Evolutionary conservation across 2,113 vertebrate species (phyloP).

Genomic region (Zosterops lateralis): DNA sequence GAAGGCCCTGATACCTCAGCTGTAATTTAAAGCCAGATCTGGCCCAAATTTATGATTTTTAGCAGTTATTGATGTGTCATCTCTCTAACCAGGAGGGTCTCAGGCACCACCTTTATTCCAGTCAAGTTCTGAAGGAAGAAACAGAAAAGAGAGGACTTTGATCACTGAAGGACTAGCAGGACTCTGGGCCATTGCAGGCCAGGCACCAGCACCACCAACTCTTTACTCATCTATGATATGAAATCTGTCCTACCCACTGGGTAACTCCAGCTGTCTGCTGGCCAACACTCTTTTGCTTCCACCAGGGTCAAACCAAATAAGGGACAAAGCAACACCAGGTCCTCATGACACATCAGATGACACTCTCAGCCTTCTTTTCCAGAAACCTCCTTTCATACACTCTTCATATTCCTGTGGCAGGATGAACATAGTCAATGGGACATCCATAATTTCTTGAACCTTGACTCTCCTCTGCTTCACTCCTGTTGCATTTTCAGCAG

Average conservation of each 20-base stretch:
- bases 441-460: neutral
- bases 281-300: neutral
- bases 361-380: neutral
- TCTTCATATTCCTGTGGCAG: accelerated
- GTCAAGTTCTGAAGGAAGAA: neutral
- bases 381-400: neutral
- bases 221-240: neutral
- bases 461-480: neutral
- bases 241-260: neutral
- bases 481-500: neutral
- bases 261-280: neutral
- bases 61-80: neutral
- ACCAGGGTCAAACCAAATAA: neutral
- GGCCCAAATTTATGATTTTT: neutral
- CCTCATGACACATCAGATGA: neutral
- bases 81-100: neutral
- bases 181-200: neutral
- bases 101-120: neutral
- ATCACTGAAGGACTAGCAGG: neutral
- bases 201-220: neutral
- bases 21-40: neutral
- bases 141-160: neutral
- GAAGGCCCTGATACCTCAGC: neutral
- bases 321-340: neutral
- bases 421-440: neutral